These are phyloP conservation scores for Ictalurus furcatus DNA, from an alignment of 2,113 vertebrate species.

Conservation along the genomic window DNA sequence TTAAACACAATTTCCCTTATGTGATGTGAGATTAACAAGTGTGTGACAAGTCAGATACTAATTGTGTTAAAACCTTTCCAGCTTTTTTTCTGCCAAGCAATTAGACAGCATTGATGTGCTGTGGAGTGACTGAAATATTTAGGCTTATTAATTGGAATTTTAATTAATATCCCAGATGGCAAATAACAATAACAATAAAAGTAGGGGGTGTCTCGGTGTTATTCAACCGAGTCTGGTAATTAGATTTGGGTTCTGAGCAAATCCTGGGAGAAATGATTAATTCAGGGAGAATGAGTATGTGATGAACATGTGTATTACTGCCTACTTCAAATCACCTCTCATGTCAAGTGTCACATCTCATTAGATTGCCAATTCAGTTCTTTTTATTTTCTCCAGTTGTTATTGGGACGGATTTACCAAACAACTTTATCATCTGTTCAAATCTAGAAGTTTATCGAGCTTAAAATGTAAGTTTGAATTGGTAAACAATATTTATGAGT, in stretches of 20 bases:
- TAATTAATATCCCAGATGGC: constrained; percentile 52
- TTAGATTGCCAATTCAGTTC: not conserved
- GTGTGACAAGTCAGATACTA: constrained; percentile 19
- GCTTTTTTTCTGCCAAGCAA: not conserved
- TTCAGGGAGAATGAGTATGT: constrained; percentile 7
- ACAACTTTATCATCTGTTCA: not conserved
- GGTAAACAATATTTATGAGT: not conserved
- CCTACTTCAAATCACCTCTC: not conserved
- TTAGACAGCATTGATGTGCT: not conserved
- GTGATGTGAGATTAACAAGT: constrained; percentile 24
- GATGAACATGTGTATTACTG: not conserved
- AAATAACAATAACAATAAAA: constrained; percentile 49
- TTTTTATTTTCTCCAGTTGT: not conserved
- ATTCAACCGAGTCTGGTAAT: constrained; percentile 46
- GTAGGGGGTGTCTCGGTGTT: constrained; percentile 21
- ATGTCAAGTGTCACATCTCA: constrained; percentile 10
- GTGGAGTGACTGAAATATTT: constrained; percentile 33
- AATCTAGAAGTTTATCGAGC: not conserved
- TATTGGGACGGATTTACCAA: not conserved
- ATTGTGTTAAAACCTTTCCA: not conserved
- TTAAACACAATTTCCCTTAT: not conserved
- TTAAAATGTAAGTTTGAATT: not conserved
- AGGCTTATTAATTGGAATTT: constrained; percentile 48
- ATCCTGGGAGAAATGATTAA: constrained; percentile 30
- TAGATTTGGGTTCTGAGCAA: constrained; percentile 36